Evolutionary conservation across 2,888 invertebrate species (phyloP), one percentile per base, ranked within the genome.

Genomic region (Sarcophaga carnaria): DNA sequence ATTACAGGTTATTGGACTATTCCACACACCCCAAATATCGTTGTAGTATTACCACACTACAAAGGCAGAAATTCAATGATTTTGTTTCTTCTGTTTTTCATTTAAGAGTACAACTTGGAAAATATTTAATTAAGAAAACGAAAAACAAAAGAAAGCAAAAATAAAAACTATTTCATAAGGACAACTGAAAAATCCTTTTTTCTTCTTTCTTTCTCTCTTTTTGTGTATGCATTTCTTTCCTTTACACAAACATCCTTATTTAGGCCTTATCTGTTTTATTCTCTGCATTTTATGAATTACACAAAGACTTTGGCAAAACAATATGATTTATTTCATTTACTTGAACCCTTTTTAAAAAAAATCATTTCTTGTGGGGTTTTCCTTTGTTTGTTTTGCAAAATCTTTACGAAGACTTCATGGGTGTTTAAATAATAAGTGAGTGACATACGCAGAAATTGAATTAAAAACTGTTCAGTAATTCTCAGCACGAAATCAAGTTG

Each of bases 51-150:
- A 0, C 8, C 37, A 37, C 37, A 27, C n/a, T 20, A 27, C 59
- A 49, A 49, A 11, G 11, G 12, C 14, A 20, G 27, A 54, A 20
- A 47, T 69, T 17, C 71, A 37, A n/a, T 3, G n/a, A 72, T 59
- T 59, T 59, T 59, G 20, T 20, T 71, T 71, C 17, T 5, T 59
- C 27, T 2, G 27, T 27, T 60, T 72, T n/a, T 11, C 11, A 59
- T 72, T 17, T 12, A 37, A 37, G 37, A 59, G 59, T 6, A 60
- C 59, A 71, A 60, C 11, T 17, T n/a, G 2, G 20, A 60, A 72
- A 72, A 72, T 72, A 17, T 72, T 60, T 72, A 11, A 17, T 69
- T 69, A 69, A 69, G 37, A 37, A 37, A 37, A 37, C 37, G 37
- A 72, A 60, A 37, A 37, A 72, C 59, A 60, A 60, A 72, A 72